Percentiles rank a stretch among this genome's conserved stretches.
Evolutionary conservation across 2,797 vertebrate species (phyloP).

Genomic region (Macropus fuliginosus): DNA sequence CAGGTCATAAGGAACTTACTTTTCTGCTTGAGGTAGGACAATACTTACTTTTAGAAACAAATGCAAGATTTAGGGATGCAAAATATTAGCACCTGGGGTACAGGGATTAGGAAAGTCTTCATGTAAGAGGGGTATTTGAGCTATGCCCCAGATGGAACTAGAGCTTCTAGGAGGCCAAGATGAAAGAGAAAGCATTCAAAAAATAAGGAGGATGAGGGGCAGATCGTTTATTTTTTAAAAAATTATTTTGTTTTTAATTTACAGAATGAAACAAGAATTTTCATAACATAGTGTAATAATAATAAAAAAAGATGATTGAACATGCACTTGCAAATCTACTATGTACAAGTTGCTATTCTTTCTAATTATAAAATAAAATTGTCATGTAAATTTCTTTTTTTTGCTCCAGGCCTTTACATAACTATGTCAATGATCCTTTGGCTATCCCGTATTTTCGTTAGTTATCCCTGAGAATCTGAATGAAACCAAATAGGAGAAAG

Average conservation of each 20-base stretch:
- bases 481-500: background rate
- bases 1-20: background rate
- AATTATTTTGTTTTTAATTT: background rate
- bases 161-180: background rate
- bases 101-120: background rate
- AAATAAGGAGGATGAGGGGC: background rate
- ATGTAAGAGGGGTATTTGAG: background rate
- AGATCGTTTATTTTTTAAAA: background rate
- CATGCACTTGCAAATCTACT: background rate
- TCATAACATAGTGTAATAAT: background rate
- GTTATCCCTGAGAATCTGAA: background rate
- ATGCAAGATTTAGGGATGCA: background rate
- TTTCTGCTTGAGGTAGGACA: background rate
- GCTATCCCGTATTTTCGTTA: background rate
- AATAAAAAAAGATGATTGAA: background rate
- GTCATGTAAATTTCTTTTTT: background rate
- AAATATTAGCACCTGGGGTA: background rate
- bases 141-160: background rate
- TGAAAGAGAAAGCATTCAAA: background rate
- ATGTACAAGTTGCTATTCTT: background rate
- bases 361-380: background rate
- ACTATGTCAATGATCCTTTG: background rate
- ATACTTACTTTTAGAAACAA: background rate
- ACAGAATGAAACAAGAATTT: background rate
- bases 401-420: background rate